Conservation (phyloP, 2,888 invertebrate species). For the Gonocerus acuteangulatus region DNA sequence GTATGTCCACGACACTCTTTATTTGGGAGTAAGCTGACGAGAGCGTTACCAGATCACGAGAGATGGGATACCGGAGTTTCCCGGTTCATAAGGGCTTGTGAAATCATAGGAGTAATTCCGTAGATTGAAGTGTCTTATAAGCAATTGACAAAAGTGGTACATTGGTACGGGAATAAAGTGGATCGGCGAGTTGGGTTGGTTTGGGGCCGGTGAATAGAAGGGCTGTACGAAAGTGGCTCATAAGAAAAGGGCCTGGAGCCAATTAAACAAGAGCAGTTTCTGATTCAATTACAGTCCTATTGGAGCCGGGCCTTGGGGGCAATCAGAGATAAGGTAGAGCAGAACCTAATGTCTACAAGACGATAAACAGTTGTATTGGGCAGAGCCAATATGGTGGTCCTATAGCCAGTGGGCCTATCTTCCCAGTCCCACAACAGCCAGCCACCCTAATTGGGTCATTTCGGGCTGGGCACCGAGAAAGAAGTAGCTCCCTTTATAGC, state of each 20-base stretch:
- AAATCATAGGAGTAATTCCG: too few relatives aligned
- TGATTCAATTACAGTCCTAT: constrained; percentile 36
- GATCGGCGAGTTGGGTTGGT: not conserved
- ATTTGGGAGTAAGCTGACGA: too few relatives aligned
- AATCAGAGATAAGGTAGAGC: constrained; percentile 34
- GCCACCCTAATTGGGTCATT: constrained; percentile 37
- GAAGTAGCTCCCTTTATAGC: constrained; percentile 33
- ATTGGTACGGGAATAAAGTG: too few relatives aligned
- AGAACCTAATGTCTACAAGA: constrained; percentile 19
- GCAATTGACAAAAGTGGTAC: too few relatives aligned
- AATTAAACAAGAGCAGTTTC: constrained; percentile 36
- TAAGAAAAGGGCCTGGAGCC: constrained; percentile 20
- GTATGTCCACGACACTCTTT: too few relatives aligned
- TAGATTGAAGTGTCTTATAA: too few relatives aligned
- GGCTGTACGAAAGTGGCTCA: not conserved
- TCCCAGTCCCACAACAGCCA: constrained; percentile 19
- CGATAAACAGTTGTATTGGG: constrained; percentile 33
- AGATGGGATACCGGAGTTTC: too few relatives aligned
- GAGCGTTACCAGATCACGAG: too few relatives aligned
- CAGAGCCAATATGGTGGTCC: constrained; percentile 32
- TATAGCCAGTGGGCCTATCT: constrained; percentile 18
- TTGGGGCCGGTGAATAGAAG: constrained; percentile 9
- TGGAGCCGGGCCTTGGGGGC: constrained; percentile 28
- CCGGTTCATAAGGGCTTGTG: too few relatives aligned
- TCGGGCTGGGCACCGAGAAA: constrained; percentile 22